Evolutionary conservation across 2,797 vertebrate species (phyloP), one percentile per base, ranked within the genome.

Genomic region (Tachyglossus aculeatus): DNA sequence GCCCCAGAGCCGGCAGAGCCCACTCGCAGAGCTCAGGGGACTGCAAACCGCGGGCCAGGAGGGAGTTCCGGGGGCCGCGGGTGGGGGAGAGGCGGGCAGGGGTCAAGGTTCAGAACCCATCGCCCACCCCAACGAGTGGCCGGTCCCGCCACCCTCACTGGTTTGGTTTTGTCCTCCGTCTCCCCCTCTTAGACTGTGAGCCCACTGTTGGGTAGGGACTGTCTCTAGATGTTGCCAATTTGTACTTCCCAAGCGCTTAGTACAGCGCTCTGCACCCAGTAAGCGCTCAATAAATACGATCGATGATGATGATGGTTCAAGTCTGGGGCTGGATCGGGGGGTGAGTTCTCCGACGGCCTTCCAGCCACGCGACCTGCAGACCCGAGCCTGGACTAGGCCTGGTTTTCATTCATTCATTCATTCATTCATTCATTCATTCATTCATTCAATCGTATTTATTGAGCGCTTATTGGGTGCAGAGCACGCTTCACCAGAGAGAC

Each of bases 21-120:
- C 83, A 40, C 59, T 56, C 63, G 38, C 40, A 31, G 2, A 2
- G 70, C 67, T 75, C 81, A 2, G 3, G 55, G 74, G 78, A 82
- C 6, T 72, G 65, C 77, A 19, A 82, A 68, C 54, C 52, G 0
- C 86, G n/a, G 59, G 71, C 77, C 12, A 84, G 82, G 78, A 86
- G 88, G 88, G 90, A 88, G 69, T 65, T 57, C 45, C 59, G 50
- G 48, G 72, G 7, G 60, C 45, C 4, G 44, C 33, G 56, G 71
- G 62, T 55, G 0, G 0, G 1, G 68, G 61, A 34, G 55, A 48
- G 27, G 0, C 16, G 14, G 40, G 37, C 45, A 7, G 5, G 36
- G 8, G 24, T 41, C 13, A 29, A 47, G 27, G 44, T 24, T 53
- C 19, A 16, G 61, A 29, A 33, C 9, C 36, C 19, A 2, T 47